These are phyloP conservation scores for Drosophila paranaensis DNA, from an alignment of 2,888 invertebrate genomes.

Conservation along the genomic window DNA sequence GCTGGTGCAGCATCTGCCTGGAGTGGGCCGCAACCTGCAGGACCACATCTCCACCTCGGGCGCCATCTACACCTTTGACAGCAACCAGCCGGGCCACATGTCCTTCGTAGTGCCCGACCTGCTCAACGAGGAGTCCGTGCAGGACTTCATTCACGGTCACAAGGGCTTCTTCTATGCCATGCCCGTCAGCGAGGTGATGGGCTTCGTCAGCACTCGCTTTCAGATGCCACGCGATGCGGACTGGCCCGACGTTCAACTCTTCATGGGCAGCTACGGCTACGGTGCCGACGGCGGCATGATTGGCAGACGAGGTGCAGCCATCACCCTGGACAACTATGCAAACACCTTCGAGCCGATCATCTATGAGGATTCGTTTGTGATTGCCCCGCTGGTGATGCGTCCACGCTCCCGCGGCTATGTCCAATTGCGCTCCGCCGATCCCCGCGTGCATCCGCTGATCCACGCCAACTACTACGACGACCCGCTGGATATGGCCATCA, in stretches of 20 bases:
- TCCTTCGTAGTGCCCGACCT: constrained; percentile 89
- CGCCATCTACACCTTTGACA: constrained; percentile 89
- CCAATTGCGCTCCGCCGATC: constrained; percentile 88
- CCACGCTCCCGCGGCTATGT: constrained; percentile 90
- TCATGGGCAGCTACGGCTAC: constrained; percentile 90
- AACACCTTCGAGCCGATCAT: constrained; percentile 89
- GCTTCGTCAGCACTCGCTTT: constrained; percentile 90
- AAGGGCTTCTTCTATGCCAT: constrained; percentile 90
- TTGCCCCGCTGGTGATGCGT: constrained; percentile 89
- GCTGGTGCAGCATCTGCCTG: constrained; percentile 88
- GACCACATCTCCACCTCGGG: constrained; percentile 94
- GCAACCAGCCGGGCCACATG: constrained; percentile 86
- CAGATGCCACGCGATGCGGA: constrained; percentile 87
- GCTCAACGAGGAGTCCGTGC: constrained; percentile 87
- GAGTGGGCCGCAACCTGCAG: constrained; percentile 92
- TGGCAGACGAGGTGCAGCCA: constrained; percentile 88
- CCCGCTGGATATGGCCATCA: constrained; percentile 89
- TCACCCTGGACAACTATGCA: constrained; percentile 89
- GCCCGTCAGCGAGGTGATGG: constrained; percentile 92
- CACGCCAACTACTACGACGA: constrained; percentile 94
- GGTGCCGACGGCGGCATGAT: constrained; percentile 92
- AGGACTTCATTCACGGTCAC: constrained; percentile 87
- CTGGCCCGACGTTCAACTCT: constrained; percentile 92
- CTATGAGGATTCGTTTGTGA: constrained; percentile 89
- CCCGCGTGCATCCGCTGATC: constrained; percentile 91